A percentile compares a stretch with the other conserved stretches of the same genome.
These are phyloP conservation scores for Sarcophaga variegata DNA, from an alignment of 2,888 invertebrate species.

Conservation along the genomic window DNA sequence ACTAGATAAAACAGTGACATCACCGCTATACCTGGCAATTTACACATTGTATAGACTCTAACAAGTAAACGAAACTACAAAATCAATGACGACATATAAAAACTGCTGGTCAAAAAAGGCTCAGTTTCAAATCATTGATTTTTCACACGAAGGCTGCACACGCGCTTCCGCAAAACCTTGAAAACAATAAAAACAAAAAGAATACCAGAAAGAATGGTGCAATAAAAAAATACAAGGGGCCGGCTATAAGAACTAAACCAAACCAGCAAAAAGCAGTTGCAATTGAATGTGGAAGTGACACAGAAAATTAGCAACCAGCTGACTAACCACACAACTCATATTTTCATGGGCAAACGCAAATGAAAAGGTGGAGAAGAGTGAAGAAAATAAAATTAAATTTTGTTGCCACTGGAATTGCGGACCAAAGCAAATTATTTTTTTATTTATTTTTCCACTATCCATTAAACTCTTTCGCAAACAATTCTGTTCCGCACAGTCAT, in stretches of 20 bases:
- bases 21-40: constrained; percentile 14
- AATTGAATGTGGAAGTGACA: constrained; percentile 22
- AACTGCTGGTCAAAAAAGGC: constrained; percentile 6
- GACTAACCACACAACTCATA: constrained; percentile 8
- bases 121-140: constrained; percentile 47
- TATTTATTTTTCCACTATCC: no score
- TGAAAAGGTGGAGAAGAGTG: neutral
- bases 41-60: neutral
- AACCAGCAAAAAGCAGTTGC: neutral
- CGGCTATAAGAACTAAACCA: constrained; percentile 3
- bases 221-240: constrained; percentile 21
- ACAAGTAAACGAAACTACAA: neutral
- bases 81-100: constrained; percentile 46
- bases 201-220: neutral
- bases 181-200: constrained; percentile 19
- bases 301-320: constrained; percentile 48
- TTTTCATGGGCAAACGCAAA: constrained; percentile 21
- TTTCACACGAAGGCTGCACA: constrained; percentile 48
- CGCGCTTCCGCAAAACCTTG: constrained; percentile 59
- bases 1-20: constrained; percentile 48
- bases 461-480: no score
- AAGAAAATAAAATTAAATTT: no score
- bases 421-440: no score
- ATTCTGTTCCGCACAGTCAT: no score
- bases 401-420: no score